Evolutionary conservation across 2,113 vertebrate genomes (phyloP).

Genomic region (Pomatorhinus ruficollis): DNA sequence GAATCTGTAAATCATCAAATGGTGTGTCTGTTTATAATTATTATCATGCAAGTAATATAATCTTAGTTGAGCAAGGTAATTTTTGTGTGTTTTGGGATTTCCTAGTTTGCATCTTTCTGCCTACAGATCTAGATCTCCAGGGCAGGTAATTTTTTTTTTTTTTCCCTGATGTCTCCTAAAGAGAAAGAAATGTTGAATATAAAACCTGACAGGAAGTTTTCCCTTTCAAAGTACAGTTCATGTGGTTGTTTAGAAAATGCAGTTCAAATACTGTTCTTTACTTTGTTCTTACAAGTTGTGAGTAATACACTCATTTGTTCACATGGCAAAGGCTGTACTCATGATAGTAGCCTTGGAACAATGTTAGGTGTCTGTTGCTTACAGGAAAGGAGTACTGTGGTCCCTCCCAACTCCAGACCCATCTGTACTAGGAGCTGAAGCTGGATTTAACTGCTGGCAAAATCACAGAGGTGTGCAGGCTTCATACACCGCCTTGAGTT

Average conservation of each 20-base stretch:
- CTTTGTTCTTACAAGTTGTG: constrained; percentile 1
- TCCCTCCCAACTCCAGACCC: not conserved
- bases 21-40: constrained; percentile 24
- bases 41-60: constrained; percentile 12
- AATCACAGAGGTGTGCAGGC: not conserved
- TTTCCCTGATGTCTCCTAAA: not conserved
- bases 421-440: not conserved
- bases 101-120: constrained; percentile 33
- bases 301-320: not conserved
- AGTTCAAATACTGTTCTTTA: not conserved
- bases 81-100: constrained; percentile 58
- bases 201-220: constrained; percentile 1
- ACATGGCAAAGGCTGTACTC: not conserved
- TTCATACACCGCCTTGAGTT: not conserved
- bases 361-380: not conserved
- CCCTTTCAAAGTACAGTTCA: not conserved
- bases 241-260: not conserved
- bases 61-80: constrained; percentile 30
- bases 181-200: not conserved
- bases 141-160: not conserved
- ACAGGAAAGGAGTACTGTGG: not conserved
- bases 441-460: not conserved
- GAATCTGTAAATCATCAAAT: constrained; percentile 27
- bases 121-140: constrained; percentile 12
- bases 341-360: not conserved